Evolutionary conservation across 2,888 invertebrate genomes (phyloP), one percentile per base, ranked within the genome.

Genomic region (Selenia dentaria): DNA sequence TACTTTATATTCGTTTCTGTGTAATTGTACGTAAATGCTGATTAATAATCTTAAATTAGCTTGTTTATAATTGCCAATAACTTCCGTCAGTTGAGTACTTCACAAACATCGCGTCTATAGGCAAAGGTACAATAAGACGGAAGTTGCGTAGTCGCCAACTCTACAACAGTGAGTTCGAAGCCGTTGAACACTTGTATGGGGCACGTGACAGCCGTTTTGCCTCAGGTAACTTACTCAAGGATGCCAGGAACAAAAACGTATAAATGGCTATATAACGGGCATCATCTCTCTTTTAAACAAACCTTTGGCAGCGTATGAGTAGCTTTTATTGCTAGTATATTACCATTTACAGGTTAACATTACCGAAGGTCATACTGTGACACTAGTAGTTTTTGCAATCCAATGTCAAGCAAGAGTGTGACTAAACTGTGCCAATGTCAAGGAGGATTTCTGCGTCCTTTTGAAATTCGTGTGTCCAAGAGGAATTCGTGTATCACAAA

Each of bases 201-300:
- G 38, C 51, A 54, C 53, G 51, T 51, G 55, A 45, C 54, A 50
- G 53, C 45, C 51, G 52, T 43, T 45, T 37, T 25, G 28, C 38
- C 37, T 26, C 36, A 36, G 29, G 47, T 35, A 46, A 40, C 41
- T 39, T 40, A 24, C 12, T 27, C 20, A 37, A 38, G 24, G 38
- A 27, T 6, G 4, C 2, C 18, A 6, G 18, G 1, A 5, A 3
- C 9, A 16, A 6, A 20, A 25, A 32, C 1, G 6, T n/a, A 14
- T 24, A 25, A 25, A 6, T 22, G 8, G 22, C 5, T 22, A 22
- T 22, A 5, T 33, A 11, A 32, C 32, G 25, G 22, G 5, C 18
- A 18, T 18, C 18, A 6, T 5, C 6, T 18, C 0, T 0, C 8
- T 22, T 22, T 22, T 6, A 8, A 22, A 8, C 8, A 22, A 2